A percentile compares a stretch with the other conserved stretches of the same genome.
phyloP scores from a whole-genome alignment of 2,888 invertebrate species.

The Diaphora mendica region DNA sequence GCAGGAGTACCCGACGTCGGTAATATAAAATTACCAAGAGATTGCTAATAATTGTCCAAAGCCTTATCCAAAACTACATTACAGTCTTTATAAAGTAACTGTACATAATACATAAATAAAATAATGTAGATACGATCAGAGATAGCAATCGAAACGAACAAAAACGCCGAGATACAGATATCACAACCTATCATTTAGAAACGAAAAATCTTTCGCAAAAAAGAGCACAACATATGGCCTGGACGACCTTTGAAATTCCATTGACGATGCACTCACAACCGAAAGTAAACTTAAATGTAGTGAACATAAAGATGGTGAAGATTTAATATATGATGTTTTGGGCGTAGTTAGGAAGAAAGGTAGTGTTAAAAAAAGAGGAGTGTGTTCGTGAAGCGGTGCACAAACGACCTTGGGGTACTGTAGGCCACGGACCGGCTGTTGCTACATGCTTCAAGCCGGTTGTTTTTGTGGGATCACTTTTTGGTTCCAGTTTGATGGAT shows the following conservation, averaged over 20 bases:
- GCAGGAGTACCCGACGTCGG: constrained; percentile 26
- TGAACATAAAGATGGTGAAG: constrained; percentile 47
- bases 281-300: constrained; percentile 42
- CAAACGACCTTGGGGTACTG: constrained; percentile 83
- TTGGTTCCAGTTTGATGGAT: constrained; percentile 74
- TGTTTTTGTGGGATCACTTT: constrained; percentile 74
- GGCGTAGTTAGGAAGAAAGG: constrained; percentile 72
- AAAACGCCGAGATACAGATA: constrained; percentile 49
- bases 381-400: constrained; percentile 79
- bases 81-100: constrained; percentile 36
- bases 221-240: constrained; percentile 76
- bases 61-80: constrained; percentile 22
- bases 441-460: constrained; percentile 70
- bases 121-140: constrained; percentile 46
- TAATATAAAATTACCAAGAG: constrained; percentile 24
- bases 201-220: constrained; percentile 76
- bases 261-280: constrained; percentile 31
- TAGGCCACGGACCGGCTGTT: constrained; percentile 83
- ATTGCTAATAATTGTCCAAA: constrained; percentile 44
- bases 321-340: constrained; percentile 58
- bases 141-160: constrained; percentile 51
- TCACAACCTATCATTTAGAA: constrained; percentile 69
- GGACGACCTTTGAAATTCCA: constrained; percentile 81
- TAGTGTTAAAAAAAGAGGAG: constrained; percentile 76
- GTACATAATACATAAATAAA: constrained; percentile 43